Evolutionary conservation across 2,797 vertebrate species (phyloP).

Genomic region (Enoplosus armatus): DNA sequence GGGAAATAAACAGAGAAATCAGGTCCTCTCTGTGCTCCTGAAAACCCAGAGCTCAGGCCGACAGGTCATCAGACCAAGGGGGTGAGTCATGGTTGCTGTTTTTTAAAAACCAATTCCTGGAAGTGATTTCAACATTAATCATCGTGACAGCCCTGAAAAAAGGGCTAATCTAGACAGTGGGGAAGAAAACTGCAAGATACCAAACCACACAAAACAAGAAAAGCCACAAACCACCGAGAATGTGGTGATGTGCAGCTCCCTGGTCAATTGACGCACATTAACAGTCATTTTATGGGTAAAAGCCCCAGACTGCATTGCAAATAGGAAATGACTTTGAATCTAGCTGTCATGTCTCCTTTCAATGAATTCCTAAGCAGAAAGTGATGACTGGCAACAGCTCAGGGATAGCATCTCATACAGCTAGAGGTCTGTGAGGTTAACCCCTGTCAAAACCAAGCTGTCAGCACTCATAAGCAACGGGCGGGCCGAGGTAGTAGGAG

Average conservation of each 20-base stretch:
- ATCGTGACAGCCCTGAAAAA: conserved; percentile 27
- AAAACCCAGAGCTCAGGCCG: conserved; percentile 24
- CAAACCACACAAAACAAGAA: conserved; percentile 23
- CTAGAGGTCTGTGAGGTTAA: conserved; percentile 59
- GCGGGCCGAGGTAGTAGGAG: conserved; percentile 23
- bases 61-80: conserved; percentile 47
- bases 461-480: conserved; percentile 58
- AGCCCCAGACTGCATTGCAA: conserved; percentile 20
- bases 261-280: conserved; percentile 13
- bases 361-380: conserved; percentile 57
- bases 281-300: conserved; percentile 35
- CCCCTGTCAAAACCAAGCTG: conserved; percentile 54
- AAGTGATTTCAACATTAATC: conserved; percentile 47
- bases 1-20: conserved; percentile 36
- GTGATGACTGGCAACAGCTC: conserved; percentile 58
- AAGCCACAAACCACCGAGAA: conserved; percentile 2
- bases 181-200: conserved; percentile 5
- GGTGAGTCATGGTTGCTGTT: conserved; percentile 50
- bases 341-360: conserved; percentile 41
- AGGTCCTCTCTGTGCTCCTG: conserved; percentile 8
- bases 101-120: conserved; percentile 48
- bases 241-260: conserved; percentile 8
- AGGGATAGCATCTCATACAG: conserved; percentile 46
- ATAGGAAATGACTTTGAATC: conserved; percentile 49
- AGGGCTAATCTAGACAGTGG: conserved; percentile 15